Conservation (phyloP, 2,797 vertebrate species). For the Rhabdomys pumilio region DNA sequence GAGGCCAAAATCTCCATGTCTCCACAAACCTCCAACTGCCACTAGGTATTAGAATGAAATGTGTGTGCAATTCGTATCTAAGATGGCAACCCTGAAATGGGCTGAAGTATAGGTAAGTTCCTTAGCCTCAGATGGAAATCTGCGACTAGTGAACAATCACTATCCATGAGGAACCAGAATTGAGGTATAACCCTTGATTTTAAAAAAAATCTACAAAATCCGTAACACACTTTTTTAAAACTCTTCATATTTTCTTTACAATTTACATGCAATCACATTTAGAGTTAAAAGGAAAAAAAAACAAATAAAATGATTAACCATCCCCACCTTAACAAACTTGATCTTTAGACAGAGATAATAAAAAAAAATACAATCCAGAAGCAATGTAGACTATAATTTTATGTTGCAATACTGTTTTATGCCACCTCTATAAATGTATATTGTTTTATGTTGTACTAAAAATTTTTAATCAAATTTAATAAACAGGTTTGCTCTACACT, state of each 20-base stretch:
- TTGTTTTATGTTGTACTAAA: neutral
- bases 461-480: neutral
- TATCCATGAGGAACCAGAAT: neutral
- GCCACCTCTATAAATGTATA: neutral
- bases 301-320: neutral
- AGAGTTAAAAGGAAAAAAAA: neutral
- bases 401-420: neutral
- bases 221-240: neutral
- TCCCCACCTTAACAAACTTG: neutral
- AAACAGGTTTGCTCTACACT: neutral
- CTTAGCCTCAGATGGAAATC: too few relatives aligned
- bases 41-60: neutral
- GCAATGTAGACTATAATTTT: neutral
- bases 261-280: neutral
- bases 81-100: neutral
- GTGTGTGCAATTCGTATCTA: neutral
- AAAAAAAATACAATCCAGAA: neutral
- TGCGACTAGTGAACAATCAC: neutral
- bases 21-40: neutral
- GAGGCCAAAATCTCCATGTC: neutral
- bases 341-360: neutral
- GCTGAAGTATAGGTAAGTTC: too few relatives aligned
- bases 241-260: neutral
- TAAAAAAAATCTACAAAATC: neutral
- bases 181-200: neutral